Conservation (phyloP, 1,140 invertebrate species). For the Lepidurus arcticus region DNA sequence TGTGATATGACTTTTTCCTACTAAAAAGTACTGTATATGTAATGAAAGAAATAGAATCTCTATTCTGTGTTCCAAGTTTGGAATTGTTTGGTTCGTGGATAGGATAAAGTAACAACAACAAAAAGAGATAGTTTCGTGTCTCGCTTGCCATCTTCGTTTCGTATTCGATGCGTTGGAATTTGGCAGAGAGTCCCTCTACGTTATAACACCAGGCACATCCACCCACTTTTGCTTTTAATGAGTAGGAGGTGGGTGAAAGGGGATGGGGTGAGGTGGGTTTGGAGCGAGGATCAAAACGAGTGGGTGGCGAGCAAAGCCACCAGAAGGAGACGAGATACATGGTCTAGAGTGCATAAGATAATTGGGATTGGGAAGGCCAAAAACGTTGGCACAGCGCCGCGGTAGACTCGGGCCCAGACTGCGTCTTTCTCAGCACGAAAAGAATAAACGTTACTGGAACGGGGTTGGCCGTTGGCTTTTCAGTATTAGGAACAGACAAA, state of each 20-base stretch:
- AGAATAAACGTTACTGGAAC: slow-evolving; percentile 11
- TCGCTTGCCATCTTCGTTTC: neutral
- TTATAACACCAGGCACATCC: neutral
- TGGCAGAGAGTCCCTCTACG: neutral
- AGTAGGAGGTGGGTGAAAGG: slow-evolving; percentile 7
- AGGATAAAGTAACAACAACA: neutral
- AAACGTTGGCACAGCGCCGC: slow-evolving; percentile 13
- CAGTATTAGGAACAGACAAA: neutral
- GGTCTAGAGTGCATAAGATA: slow-evolving; percentile 14
- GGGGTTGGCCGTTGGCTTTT: neutral
- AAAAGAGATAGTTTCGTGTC: neutral
- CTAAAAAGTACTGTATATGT: neutral
- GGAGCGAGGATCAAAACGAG: neutral
- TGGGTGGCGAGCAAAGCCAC: neutral
- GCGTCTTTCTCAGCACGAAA: slow-evolving; percentile 5
- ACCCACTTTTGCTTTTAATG: slow-evolving; percentile 4
- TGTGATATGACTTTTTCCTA: neutral
- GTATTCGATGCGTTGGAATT: neutral
- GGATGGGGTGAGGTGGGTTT: neutral
- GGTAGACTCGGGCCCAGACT: slow-evolving; percentile 12
- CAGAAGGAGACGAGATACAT: neutral
- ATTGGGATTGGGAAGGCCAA: slow-evolving; percentile 21
- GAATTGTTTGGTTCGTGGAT: slow-evolving; percentile 1
- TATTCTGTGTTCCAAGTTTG: neutral
- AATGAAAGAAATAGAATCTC: no score